Conservation (phyloP, 2,797 vertebrate genomes). For the Bufotes viridis region DNA sequence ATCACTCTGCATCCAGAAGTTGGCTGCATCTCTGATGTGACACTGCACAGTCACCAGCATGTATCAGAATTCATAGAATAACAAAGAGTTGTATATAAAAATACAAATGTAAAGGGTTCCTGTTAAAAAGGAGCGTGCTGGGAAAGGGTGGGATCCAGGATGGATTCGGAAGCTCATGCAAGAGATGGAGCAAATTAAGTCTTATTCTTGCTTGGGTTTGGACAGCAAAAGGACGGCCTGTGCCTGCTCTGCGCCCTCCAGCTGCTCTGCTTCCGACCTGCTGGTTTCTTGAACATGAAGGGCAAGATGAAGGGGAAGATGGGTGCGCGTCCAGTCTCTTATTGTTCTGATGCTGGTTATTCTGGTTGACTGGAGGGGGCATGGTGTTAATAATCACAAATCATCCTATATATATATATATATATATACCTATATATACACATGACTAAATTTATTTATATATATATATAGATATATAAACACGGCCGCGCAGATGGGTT, state of each 20-base stretch:
- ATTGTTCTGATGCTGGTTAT: slow-evolving; percentile 53
- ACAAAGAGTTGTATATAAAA: slow-evolving; percentile 99
- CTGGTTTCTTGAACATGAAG: slow-evolving; percentile 71
- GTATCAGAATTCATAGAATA: slow-evolving; percentile 82
- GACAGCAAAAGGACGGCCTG: slow-evolving; percentile 73
- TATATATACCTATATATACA: slow-evolving; percentile 46
- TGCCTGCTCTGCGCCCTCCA: slow-evolving; percentile 63
- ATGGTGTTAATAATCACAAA: slow-evolving; percentile 50
- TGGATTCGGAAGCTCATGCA: slow-evolving; percentile 91
- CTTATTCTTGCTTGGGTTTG: slow-evolving; percentile 71
- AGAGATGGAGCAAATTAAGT: slow-evolving; percentile 86
- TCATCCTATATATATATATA: slow-evolving; percentile 29
- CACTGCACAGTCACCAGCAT: slow-evolving; percentile 87
- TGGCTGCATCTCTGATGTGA: slow-evolving; percentile 78
- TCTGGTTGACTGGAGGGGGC: slow-evolving; percentile 63
- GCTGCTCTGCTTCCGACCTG: slow-evolving; percentile 66
- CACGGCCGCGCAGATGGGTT: slow-evolving; percentile 40
- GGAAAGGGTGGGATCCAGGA: slow-evolving; percentile 80
- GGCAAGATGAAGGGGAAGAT: slow-evolving; percentile 69
- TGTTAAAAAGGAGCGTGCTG: slow-evolving; percentile 92
- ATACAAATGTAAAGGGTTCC: slow-evolving; percentile 94
- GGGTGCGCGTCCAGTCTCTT: slow-evolving; percentile 64
- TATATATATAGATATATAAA: slow-evolving; percentile 45
- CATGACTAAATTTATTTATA: slow-evolving; percentile 31
- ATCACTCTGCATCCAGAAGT: slow-evolving; percentile 48